Conservation (phyloP, 2,113 vertebrate genomes). For the Siniperca knerii region DNA sequence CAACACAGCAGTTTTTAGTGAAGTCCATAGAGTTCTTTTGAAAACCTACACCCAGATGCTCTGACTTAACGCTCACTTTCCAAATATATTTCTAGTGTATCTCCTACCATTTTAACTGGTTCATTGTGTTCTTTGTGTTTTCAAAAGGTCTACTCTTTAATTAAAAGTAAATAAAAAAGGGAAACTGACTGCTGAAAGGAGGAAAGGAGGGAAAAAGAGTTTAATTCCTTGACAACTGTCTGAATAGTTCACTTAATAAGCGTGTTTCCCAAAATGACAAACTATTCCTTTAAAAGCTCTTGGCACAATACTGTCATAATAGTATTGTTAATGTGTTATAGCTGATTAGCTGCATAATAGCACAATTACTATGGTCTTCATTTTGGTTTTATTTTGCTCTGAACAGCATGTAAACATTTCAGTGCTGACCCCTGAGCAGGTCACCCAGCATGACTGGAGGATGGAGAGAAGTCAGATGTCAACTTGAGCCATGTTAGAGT, state of each 20-base stretch:
- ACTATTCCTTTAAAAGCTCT: background rate
- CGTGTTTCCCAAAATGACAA: background rate
- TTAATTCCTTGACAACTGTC: background rate
- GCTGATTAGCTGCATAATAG: too few relatives aligned
- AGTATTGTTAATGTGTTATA: too few relatives aligned
- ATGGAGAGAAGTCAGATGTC: background rate
- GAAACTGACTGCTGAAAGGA: background rate
- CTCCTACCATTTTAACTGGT: background rate
- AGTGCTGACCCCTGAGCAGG: slow-evolving; percentile 10
- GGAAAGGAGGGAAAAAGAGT: background rate
- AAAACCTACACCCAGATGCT: background rate
- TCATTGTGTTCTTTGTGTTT: background rate
- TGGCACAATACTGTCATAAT: background rate
- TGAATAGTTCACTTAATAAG: background rate
- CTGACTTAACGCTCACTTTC: background rate
- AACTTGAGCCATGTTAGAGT: slow-evolving; percentile 55
- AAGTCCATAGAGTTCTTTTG: background rate
- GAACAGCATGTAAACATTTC: background rate
- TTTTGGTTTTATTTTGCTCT: slow-evolving; percentile 26
- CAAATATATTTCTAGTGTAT: background rate
- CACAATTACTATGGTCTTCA: background rate
- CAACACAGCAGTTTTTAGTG: background rate
- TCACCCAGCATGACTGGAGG: background rate
- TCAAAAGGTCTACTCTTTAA: background rate
- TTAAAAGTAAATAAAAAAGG: background rate